Percentiles rank a stretch among this genome's conserved stretches.
These are phyloP conservation scores for Muricea muricata DNA, from an alignment of 92 coral and sea anemone genomes.

Conservation along the genomic window DNA sequence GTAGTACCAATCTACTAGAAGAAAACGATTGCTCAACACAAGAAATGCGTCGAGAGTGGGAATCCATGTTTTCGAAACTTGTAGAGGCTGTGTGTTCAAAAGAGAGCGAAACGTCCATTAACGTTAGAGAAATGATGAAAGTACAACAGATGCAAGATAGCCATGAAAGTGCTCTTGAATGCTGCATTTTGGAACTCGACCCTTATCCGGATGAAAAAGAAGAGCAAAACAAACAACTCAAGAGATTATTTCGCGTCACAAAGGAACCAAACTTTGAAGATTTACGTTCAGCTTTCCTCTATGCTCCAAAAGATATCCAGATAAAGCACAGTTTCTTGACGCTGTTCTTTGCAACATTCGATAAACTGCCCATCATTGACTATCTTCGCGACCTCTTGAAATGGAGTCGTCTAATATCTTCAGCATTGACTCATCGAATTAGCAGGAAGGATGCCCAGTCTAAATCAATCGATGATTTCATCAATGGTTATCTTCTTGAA, in stretches of 20 bases:
- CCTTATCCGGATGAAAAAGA: conserved; percentile 27
- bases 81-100: conserved; percentile 53
- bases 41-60: neutral
- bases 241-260: conserved; percentile 75
- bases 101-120: neutral
- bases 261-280: conserved; percentile 68
- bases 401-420: conserved; percentile 78
- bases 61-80: conserved; percentile 32
- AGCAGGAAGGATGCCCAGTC: conserved; percentile 71
- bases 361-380: conserved; percentile 65
- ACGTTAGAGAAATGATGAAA: neutral
- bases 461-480: conserved; percentile 71
- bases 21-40: neutral
- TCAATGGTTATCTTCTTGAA: conserved; percentile 47
- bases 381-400: conserved; percentile 67
- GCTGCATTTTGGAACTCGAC: conserved; percentile 77
- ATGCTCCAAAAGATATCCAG: conserved; percentile 53
- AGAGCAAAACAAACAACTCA: conserved; percentile 61
- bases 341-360: conserved; percentile 73
- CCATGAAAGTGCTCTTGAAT: conserved; percentile 14
- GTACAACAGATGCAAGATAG: neutral
- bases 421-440: conserved; percentile 76
- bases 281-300: conserved; percentile 66
- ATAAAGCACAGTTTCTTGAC: conserved; percentile 75
- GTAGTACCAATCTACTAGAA: neutral